Percentiles rank a stretch among this genome's conserved stretches.
These are phyloP conservation scores for Clinocottus analis DNA, from an alignment of 2,113 vertebrate genomes.

Conservation along the genomic window DNA sequence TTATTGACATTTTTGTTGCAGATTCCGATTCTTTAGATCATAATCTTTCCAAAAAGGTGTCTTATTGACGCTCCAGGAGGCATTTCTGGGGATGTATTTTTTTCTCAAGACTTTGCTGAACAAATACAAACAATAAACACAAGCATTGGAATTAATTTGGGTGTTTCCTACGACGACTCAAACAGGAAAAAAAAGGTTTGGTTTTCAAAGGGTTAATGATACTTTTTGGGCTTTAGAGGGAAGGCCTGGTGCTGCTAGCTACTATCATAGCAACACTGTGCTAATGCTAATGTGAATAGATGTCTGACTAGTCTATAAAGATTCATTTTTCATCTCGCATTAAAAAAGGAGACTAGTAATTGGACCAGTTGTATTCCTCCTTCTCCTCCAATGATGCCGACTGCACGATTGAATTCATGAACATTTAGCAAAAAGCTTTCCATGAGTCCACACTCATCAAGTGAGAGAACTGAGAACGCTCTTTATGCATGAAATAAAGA, in stretches of 20 bases:
- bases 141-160: too few relatives aligned
- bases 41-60: too few relatives aligned
- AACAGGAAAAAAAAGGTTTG: too few relatives aligned
- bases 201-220: too few relatives aligned
- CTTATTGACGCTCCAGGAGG: too few relatives aligned
- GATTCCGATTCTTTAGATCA: too few relatives aligned
- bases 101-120: too few relatives aligned
- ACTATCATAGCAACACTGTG: not conserved
- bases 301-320: not conserved
- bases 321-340: not conserved
- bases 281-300: not conserved
- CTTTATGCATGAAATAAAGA: not conserved
- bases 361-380: not conserved
- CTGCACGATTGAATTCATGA: not conserved
- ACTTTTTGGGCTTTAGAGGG: too few relatives aligned
- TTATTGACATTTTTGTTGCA: too few relatives aligned
- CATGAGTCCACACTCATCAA: not conserved
- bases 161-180: too few relatives aligned
- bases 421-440: not conserved
- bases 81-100: too few relatives aligned
- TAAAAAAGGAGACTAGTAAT: not conserved
- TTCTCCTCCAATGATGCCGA: not conserved
- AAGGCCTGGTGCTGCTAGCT: not conserved
- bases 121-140: too few relatives aligned
- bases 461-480: slow-evolving; percentile 1